Evolutionary conservation across 2,888 invertebrate species (phyloP), one percentile per base, ranked within the genome.

Genomic region (Kuschelorhynchus macadamiae): DNA sequence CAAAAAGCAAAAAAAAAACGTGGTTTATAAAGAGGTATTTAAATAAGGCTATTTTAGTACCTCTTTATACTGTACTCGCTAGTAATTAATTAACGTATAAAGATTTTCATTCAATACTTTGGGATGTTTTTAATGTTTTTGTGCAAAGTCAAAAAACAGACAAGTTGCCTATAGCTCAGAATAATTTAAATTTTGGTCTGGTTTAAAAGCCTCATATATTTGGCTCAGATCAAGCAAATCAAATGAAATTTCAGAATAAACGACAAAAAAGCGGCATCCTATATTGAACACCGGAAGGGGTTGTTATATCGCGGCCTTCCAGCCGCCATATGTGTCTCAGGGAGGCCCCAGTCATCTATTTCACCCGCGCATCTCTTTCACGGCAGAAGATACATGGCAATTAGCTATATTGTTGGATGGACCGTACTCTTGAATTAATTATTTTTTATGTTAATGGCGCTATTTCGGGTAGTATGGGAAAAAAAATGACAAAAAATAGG

Each of bases 381-480:
- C 32, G 30, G 50, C 33, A 50, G 46, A 30, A 56, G 49, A 65
- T 50, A 59, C 55, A 41, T 42, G 49, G 65, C 65, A 65, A 65
- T 65, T 67, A 67, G 46, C 61, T 52, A 52, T 47, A 56, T 61
- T 67, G 67, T 61, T 52, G 49, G 36, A 39, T 32, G 65, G 59
- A 52, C 65, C 57, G 14, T 50, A 18, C 52, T 65, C 52, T 65
- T 67, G 68, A 64, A 64, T 68, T 68, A 64, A 68, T 68, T 68
- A 68, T 68, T 68, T 68, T 68, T 68, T 68, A 68, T 68, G 68
- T 25, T 68, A 68, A 68, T 68, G 18, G 68, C 47, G 49, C 12
- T 20, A 52, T 64, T 68, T 59, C 49, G 62, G 57, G 64, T 59
- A 14, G 46, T 57, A 64, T 68, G 68, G 63, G 68, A 68, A 64